A percentile compares a stretch with the other conserved stretches of the same genome.
Conservation (phyloP, 2,888 invertebrate genomes). For the Oscheius sp. region DNA sequence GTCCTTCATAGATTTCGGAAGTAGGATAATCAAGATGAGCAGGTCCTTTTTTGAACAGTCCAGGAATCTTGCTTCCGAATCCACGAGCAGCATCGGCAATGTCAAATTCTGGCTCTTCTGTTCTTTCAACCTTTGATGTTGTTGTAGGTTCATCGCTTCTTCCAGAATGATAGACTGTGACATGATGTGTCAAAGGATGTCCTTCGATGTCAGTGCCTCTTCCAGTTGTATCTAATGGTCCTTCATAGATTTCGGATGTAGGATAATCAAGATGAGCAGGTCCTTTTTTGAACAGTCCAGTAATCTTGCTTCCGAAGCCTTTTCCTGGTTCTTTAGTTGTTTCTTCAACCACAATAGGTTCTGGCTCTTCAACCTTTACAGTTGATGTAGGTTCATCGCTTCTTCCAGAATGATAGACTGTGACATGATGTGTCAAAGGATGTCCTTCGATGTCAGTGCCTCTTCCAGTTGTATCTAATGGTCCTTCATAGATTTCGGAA, state of each 20-base stretch:
- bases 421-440: conserved; percentile 39
- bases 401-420: conserved; percentile 38
- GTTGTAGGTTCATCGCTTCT: conserved; percentile 31
- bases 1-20: conserved; percentile 44
- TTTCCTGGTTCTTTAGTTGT: too few species aligned
- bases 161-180: conserved; percentile 40
- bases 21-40: conserved; percentile 53
- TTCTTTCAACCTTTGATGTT: conserved; percentile 10
- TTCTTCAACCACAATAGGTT: too few species aligned
- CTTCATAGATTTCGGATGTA: conserved; percentile 40
- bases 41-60: conserved; percentile 34
- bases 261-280: conserved; percentile 55
- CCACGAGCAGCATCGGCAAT: conserved; percentile 7
- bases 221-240: conserved; percentile 34
- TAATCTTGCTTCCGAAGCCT: too few species aligned
- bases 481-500: conserved; percentile 39
- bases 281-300: conserved; percentile 34
- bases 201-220: conserved; percentile 31
- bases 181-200: conserved; percentile 37
- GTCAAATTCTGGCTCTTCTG: background rate
- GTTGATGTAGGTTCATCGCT: conserved; percentile 33
- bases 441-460: conserved; percentile 33
- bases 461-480: conserved; percentile 33
- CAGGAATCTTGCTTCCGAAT: conserved; percentile 29
- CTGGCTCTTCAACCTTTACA: too few species aligned